Percentiles rank a stretch among this genome's conserved stretches.
phyloP scores from a whole-genome alignment of 2,888 invertebrate species.

The Drosophila fungiperda region DNA sequence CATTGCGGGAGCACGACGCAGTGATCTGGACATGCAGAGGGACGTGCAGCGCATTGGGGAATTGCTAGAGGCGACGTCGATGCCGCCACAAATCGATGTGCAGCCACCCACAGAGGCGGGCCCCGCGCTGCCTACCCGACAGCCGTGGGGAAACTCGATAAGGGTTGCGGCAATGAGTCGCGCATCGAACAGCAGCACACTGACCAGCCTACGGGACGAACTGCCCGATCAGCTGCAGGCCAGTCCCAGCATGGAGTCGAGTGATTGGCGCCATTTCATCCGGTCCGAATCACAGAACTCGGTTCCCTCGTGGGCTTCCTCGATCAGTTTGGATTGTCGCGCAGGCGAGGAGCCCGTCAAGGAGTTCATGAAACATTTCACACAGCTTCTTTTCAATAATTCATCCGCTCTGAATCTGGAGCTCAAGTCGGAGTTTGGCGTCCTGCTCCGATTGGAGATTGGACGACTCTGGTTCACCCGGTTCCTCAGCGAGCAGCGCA shows the following conservation, averaged over 20 bases:
- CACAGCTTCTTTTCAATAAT: conserved; percentile 87
- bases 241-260: conserved; percentile 87
- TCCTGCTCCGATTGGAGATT: conserved; percentile 87
- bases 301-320: conserved; percentile 88
- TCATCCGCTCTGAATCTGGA: conserved; percentile 87
- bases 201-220: conserved; percentile 87
- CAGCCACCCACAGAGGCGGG: conserved; percentile 78
- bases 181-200: conserved; percentile 86
- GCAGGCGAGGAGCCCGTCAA: conserved; percentile 87
- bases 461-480: conserved; percentile 90
- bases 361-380: conserved; percentile 89
- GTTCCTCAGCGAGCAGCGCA: conserved; percentile 88
- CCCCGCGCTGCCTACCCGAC: conserved; percentile 23
- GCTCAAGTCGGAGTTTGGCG: conserved; percentile 89
- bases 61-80: conserved; percentile 56
- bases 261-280: conserved; percentile 84
- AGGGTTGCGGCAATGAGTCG: conserved; percentile 77
- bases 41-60: conserved; percentile 81
- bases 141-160: conserved; percentile 62
- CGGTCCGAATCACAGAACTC: conserved; percentile 87
- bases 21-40: conserved; percentile 83
- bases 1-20: conserved; percentile 82
- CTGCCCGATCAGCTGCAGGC: conserved; percentile 85
- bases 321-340: conserved; percentile 87
- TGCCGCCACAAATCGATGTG: conserved; percentile 82